Evolutionary conservation across 2,797 vertebrate species (phyloP).

Genomic region (Gymnothorax reevesii): DNA sequence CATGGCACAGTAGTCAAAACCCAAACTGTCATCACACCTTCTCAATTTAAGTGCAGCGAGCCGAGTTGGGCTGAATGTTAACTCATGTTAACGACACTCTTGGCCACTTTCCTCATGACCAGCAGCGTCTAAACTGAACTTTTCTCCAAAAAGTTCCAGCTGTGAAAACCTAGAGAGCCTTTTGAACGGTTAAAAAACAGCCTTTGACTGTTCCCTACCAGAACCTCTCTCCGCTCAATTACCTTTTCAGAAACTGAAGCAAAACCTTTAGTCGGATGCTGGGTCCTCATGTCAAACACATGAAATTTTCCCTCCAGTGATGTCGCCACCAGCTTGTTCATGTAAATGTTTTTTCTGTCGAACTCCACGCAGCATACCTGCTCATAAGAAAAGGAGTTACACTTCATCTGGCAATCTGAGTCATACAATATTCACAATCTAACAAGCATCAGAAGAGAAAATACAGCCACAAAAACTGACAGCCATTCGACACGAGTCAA

Average conservation of each 20-base stretch:
- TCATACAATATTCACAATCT: background rate
- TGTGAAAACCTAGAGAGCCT: constrained; percentile 52
- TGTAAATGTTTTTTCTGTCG: constrained; percentile 95
- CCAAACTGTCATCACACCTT: constrained; percentile 25
- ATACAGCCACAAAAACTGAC: constrained; percentile 6
- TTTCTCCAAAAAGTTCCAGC: constrained; percentile 55
- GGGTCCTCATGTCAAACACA: constrained; percentile 94
- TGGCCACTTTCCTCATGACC: constrained; percentile 47
- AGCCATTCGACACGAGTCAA: constrained; percentile 32
- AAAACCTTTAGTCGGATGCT: constrained; percentile 95
- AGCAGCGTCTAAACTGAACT: constrained; percentile 53
- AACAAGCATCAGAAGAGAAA: background rate
- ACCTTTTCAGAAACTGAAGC: constrained; percentile 96
- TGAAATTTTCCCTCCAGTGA: constrained; percentile 97
- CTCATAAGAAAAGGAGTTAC: constrained; percentile 22
- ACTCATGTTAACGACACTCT: constrained; percentile 37
- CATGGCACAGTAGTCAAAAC: constrained; percentile 40
- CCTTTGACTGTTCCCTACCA: constrained; percentile 45
- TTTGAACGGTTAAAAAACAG: constrained; percentile 44
- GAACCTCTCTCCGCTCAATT: constrained; percentile 45
- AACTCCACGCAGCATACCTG: constrained; percentile 97
- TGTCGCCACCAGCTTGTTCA: constrained; percentile 97
- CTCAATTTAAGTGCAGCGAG: background rate
- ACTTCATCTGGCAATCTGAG: too few relatives aligned
- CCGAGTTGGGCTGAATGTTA: too few relatives aligned